These are phyloP conservation scores for Gopherus evgoodei DNA, from an alignment of 2,113 vertebrate genomes.

Conservation along the genomic window DNA sequence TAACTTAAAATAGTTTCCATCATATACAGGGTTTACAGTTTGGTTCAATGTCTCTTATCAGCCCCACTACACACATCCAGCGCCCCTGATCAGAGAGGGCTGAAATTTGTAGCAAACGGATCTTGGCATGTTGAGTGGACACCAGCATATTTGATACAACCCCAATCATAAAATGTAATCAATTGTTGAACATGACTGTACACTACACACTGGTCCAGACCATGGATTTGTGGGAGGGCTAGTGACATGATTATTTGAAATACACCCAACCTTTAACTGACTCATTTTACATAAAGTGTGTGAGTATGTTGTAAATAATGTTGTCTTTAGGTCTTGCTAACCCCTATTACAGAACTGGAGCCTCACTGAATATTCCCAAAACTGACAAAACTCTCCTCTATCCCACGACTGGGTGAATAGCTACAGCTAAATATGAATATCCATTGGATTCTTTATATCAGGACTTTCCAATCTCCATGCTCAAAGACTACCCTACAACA, in stretches of 20 bases:
- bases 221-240: not conserved
- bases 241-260: not conserved
- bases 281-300: not conserved
- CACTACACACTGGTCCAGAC: not conserved
- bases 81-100: not conserved
- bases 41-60: too few relatives aligned
- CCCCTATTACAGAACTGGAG: not conserved
- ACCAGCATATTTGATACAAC: not conserved
- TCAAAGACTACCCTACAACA: not conserved
- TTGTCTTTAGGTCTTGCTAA: not conserved
- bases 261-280: not conserved
- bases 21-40: too few relatives aligned
- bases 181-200: not conserved
- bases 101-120: not conserved
- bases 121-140: not conserved
- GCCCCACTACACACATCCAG: too few relatives aligned
- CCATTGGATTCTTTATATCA: fast-evolving
- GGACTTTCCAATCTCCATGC: not conserved
- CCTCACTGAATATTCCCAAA: not conserved
- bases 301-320: not conserved
- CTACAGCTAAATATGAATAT: not conserved
- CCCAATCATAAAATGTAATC: not conserved
- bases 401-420: not conserved
- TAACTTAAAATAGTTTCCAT: too few relatives aligned
- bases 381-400: not conserved